These are phyloP conservation scores for Geotrypetes seraphini DNA, from an alignment of 2,797 vertebrate species.

Conservation along the genomic window DNA sequence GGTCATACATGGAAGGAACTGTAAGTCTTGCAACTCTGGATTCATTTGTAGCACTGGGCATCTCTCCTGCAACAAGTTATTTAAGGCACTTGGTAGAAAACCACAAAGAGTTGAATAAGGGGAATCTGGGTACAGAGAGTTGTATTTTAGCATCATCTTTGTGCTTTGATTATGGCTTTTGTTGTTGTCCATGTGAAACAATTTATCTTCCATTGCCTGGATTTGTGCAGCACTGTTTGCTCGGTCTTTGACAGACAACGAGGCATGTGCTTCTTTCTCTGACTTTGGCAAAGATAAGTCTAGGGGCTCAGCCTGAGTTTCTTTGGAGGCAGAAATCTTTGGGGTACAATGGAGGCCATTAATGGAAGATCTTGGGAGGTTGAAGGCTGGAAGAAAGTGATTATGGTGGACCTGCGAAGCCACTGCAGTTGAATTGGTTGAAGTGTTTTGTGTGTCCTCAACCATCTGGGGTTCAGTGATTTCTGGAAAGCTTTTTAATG, in stretches of 20 bases:
- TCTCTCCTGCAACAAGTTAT: conserved; percentile 34
- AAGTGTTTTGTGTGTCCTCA: too few species aligned
- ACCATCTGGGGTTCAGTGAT: too few species aligned
- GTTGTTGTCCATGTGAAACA: not conserved
- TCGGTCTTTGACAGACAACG: too few species aligned
- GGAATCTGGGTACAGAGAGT: conserved; percentile 36
- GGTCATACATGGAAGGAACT: conserved; percentile 52
- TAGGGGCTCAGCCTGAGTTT: conserved; percentile 54
- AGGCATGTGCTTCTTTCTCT: conserved; percentile 1
- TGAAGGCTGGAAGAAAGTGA: too few species aligned
- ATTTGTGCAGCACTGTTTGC: too few species aligned
- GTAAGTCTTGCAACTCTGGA: conserved; percentile 24
- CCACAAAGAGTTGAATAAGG: conserved; percentile 43
- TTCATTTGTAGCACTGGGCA: conserved; percentile 36
- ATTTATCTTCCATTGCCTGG: too few species aligned
- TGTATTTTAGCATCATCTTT: too few species aligned
- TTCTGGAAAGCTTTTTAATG: too few species aligned
- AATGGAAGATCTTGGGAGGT: too few species aligned
- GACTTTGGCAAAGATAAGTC: conserved; percentile 63
- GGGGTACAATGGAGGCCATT: not conserved
- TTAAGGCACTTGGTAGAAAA: conserved; percentile 30
- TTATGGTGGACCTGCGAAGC: too few species aligned
- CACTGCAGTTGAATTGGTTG: too few species aligned
- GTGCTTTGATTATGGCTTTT: conserved; percentile 30
- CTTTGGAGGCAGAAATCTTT: not conserved